Percentiles rank a stretch among this genome's conserved stretches.
phyloP scores from a whole-genome alignment of 2,113 vertebrate species.

The Procavia capensis region DNA sequence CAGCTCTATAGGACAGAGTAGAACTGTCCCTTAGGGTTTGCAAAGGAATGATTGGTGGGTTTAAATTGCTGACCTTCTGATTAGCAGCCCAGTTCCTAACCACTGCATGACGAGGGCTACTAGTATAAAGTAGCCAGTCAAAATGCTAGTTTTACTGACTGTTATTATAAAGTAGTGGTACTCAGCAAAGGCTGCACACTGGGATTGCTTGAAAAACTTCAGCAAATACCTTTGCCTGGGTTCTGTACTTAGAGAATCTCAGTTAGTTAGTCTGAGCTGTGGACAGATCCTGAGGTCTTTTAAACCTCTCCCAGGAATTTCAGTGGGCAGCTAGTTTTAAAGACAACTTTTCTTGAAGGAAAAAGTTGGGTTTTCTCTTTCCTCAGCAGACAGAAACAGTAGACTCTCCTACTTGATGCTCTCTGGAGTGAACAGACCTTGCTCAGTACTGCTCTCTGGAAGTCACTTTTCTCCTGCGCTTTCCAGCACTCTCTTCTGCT shows the following conservation, averaged over 20 bases:
- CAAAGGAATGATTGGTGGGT: too few relatives aligned
- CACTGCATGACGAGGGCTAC: too few relatives aligned
- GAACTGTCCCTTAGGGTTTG: too few relatives aligned
- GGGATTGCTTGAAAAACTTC: neutral
- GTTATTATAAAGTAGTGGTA: neutral
- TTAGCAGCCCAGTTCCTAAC: too few relatives aligned
- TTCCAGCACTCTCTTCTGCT: neutral
- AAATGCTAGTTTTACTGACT: neutral
- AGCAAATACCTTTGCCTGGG: neutral
- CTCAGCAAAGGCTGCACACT: neutral
- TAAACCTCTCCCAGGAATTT: neutral
- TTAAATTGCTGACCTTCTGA: too few relatives aligned
- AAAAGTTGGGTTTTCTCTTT: neutral
- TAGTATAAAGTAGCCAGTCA: neutral
- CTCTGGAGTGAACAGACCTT: neutral
- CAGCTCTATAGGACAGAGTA: too few relatives aligned
- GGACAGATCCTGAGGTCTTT: conserved; percentile 16
- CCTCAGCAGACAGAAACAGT: neutral
- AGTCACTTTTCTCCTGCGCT: neutral
- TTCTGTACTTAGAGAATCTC: neutral
- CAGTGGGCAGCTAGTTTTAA: conserved; percentile 5
- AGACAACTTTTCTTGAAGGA: neutral
- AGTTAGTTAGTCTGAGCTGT: neutral
- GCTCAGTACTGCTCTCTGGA: neutral
- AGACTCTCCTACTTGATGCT: neutral